These are phyloP conservation scores for Collichthys lucidus DNA, from an alignment of 2,113 vertebrate species.

Conservation along the genomic window DNA sequence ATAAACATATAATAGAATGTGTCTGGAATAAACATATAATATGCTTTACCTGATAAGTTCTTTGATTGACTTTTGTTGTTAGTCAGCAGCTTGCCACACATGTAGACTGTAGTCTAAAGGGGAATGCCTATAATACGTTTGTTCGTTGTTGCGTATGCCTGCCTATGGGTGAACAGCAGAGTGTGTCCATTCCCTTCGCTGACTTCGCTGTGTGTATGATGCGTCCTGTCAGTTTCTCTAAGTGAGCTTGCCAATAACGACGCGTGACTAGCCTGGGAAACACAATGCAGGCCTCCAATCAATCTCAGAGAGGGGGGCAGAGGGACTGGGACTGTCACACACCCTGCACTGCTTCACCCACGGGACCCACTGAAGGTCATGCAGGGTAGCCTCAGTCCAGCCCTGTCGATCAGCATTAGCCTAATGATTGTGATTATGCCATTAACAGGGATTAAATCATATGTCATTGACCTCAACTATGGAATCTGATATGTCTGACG, in stretches of 20 bases:
- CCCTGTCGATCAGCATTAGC: slow-evolving; percentile 70
- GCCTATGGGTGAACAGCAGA: neutral
- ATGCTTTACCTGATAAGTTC: neutral
- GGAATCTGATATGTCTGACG: slow-evolving; percentile 5
- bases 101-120: neutral
- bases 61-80: neutral
- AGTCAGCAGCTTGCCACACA: neutral
- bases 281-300: slow-evolving; percentile 51
- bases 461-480: neutral
- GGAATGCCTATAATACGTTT: neutral
- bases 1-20: too few species aligned
- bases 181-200: slow-evolving; percentile 10
- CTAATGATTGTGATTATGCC: slow-evolving; percentile 38
- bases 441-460: slow-evolving; percentile 31
- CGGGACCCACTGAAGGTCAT: slow-evolving; percentile 63
- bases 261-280: slow-evolving; percentile 72
- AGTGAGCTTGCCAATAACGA: slow-evolving; percentile 75
- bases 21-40: too few species aligned
- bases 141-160: neutral
- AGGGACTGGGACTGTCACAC: slow-evolving; percentile 47
- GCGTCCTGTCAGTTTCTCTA: slow-evolving; percentile 76
- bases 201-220: slow-evolving; percentile 58
- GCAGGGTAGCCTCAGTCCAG: slow-evolving; percentile 46
- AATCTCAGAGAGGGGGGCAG: slow-evolving; percentile 25
- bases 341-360: slow-evolving; percentile 45